A percentile compares a stretch with the other conserved stretches of the same genome.
These are phyloP conservation scores for Labrus mixtus DNA, from an alignment of 2,113 vertebrate species.

Conservation along the genomic window DNA sequence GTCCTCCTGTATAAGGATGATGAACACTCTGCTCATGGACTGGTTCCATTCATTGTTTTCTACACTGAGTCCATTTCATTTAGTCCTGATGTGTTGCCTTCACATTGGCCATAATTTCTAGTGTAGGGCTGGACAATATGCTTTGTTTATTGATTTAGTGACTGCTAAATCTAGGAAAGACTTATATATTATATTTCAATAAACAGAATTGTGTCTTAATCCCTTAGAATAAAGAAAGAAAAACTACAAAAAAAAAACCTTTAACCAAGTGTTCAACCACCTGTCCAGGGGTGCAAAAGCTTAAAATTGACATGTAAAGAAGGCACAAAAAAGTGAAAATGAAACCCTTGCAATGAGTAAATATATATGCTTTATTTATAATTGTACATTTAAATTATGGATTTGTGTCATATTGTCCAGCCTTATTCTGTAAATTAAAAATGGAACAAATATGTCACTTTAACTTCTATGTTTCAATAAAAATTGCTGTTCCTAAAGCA, in stretches of 20 bases:
- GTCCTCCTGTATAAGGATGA: slow-evolving; percentile 37
- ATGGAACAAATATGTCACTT: slow-evolving; percentile 69
- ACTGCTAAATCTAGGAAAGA: slow-evolving; percentile 9
- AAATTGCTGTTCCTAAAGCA: slow-evolving; percentile 67
- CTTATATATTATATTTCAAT: slow-evolving; percentile 6
- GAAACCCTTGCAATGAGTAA: slow-evolving; percentile 8
- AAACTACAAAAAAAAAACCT: background rate
- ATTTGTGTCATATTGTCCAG: slow-evolving; percentile 63
- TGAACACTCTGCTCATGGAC: slow-evolving; percentile 57
- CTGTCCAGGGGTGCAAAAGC: background rate
- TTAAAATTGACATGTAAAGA: background rate
- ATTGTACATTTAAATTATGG: slow-evolving; percentile 3
- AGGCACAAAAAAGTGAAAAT: background rate
- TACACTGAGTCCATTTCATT: slow-evolving; percentile 50
- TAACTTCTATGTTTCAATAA: slow-evolving; percentile 73
- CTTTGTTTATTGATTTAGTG: slow-evolving; percentile 24
- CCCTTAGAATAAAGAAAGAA: slow-evolving; percentile 5
- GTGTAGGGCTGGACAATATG: slow-evolving; percentile 51
- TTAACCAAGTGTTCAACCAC: background rate
- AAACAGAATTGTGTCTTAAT: background rate
- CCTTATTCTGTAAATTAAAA: slow-evolving; percentile 56
- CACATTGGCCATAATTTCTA: slow-evolving; percentile 44
- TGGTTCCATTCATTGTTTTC: slow-evolving; percentile 67
- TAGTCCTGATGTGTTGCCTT: slow-evolving; percentile 43
- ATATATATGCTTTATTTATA: slow-evolving; percentile 35